Evolutionary conservation across 2,797 vertebrate genomes (phyloP).

Genomic region (Oreortyx pictus): DNA sequence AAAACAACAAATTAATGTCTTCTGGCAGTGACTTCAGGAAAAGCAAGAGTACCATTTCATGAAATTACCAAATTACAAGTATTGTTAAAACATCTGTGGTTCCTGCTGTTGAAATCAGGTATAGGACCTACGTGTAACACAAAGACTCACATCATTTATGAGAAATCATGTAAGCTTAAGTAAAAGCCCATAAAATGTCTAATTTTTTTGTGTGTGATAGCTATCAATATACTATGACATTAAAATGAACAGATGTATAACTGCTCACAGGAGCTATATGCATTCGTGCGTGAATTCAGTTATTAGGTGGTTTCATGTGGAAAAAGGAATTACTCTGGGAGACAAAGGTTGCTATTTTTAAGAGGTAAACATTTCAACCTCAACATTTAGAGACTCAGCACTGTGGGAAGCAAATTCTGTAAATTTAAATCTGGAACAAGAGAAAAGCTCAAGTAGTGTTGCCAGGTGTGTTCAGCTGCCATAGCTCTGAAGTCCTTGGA

Average conservation of each 20-base stretch:
- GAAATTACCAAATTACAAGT: not conserved
- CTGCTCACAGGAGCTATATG: not conserved
- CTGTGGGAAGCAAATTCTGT: slow-evolving; percentile 26
- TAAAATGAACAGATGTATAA: slow-evolving; percentile 28
- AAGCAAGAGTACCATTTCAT: not conserved
- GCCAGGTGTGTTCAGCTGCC: slow-evolving; percentile 41
- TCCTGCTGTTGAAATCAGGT: not conserved
- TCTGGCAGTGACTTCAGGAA: not conserved
- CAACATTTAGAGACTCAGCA: slow-evolving; percentile 3
- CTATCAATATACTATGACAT: slow-evolving; percentile 3
- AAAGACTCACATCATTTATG: not conserved
- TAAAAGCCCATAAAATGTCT: not conserved
- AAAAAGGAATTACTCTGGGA: slow-evolving; percentile 20
- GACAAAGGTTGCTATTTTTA: slow-evolving; percentile 26
- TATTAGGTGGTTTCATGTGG: slow-evolving; percentile 20
- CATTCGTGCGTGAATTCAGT: slow-evolving; percentile 16
- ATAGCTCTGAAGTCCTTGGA: slow-evolving; percentile 12
- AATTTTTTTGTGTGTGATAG: slow-evolving; percentile 13
- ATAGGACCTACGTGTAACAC: not conserved
- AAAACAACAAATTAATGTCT: slow-evolving; percentile 34
- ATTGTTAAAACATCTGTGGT: not conserved
- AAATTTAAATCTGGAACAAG: slow-evolving; percentile 33
- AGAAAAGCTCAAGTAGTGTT: slow-evolving; percentile 21
- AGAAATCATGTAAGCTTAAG: slow-evolving; percentile 17
- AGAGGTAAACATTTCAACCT: slow-evolving; percentile 19